These are phyloP conservation scores for Liasis olivaceus DNA, from an alignment of 2,797 vertebrate species.

Conservation along the genomic window DNA sequence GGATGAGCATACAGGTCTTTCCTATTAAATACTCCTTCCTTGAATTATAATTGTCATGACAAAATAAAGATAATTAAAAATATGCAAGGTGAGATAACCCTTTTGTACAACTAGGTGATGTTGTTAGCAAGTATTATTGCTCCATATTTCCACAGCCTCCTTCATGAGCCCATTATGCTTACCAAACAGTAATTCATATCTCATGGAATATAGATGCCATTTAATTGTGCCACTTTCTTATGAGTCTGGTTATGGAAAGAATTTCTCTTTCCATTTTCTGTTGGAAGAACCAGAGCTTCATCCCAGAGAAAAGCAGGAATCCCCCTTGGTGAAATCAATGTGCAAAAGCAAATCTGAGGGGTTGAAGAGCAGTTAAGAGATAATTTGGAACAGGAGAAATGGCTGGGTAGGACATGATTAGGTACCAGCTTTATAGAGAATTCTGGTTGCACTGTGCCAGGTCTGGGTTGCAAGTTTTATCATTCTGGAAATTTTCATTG, in stretches of 20 bases:
- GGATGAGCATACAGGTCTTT: neutral
- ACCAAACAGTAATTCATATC: slow-evolving; percentile 12
- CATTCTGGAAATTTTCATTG: neutral
- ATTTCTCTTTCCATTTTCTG: neutral
- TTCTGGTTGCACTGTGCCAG: neutral
- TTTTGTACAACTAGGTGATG: neutral
- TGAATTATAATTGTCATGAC: neutral
- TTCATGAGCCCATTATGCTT: neutral
- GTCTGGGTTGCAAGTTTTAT: neutral
- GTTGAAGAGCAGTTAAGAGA: too few species aligned
- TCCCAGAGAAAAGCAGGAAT: neutral
- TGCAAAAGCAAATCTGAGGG: neutral
- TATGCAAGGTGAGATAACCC: neutral
- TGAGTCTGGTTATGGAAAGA: neutral
- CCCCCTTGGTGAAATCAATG: neutral
- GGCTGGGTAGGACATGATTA: neutral
- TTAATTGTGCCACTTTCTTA: neutral
- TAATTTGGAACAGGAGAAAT: neutral
- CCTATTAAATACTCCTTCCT: neutral
- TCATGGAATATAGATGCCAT: neutral
- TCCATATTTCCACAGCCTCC: neutral
- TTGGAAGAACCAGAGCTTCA: neutral
- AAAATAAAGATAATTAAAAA: slow-evolving; percentile 18
- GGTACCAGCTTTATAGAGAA: neutral
- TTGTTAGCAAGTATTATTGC: neutral